A percentile compares a stretch with the other conserved stretches of the same genome.
phyloP scores from a whole-genome alignment of 2,797 vertebrate species.

The Nothura maculosa region DNA sequence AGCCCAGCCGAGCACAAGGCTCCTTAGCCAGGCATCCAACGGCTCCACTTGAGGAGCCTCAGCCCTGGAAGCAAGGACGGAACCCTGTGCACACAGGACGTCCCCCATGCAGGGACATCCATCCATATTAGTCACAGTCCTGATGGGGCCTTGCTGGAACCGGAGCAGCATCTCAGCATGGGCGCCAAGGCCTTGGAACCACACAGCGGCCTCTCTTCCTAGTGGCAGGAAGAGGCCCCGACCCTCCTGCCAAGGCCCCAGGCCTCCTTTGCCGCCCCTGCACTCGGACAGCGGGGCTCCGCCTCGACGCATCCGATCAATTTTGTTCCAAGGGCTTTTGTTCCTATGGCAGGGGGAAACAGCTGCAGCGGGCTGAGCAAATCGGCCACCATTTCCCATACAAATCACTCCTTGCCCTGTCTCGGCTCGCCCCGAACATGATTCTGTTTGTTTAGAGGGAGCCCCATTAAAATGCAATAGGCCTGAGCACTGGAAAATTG shows the following conservation, averaged over 20 bases:
- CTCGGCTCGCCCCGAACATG: constrained; percentile 67
- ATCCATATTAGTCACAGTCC: not conserved
- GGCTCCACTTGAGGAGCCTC: not conserved
- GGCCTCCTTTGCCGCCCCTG: not conserved
- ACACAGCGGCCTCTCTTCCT: not conserved
- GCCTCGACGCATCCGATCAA: constrained; percentile 38
- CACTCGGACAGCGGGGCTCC: not conserved
- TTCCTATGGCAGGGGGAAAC: constrained; percentile 41
- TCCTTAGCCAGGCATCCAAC: not conserved
- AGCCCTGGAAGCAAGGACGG: fast-evolving
- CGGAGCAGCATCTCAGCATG: not conserved
- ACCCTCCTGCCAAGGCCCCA: not conserved
- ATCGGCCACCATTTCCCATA: constrained; percentile 73
- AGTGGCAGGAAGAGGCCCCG: not conserved
- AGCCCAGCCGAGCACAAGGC: fast-evolving
- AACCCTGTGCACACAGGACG: fast-evolving
- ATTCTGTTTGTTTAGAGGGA: constrained; percentile 67
- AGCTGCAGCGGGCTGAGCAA: constrained; percentile 56
- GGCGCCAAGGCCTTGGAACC: not conserved
- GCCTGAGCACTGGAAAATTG: constrained; percentile 64
- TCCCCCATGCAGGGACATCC: not conserved
- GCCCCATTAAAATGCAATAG: constrained; percentile 58
- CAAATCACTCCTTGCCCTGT: constrained; percentile 65
- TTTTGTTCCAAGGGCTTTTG: constrained; percentile 54
- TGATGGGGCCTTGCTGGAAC: not conserved